Percentiles rank a stretch among this genome's conserved stretches.
Evolutionary conservation across 1,140 invertebrate genomes (phyloP).

Genomic region (Cherax destructor): DNA sequence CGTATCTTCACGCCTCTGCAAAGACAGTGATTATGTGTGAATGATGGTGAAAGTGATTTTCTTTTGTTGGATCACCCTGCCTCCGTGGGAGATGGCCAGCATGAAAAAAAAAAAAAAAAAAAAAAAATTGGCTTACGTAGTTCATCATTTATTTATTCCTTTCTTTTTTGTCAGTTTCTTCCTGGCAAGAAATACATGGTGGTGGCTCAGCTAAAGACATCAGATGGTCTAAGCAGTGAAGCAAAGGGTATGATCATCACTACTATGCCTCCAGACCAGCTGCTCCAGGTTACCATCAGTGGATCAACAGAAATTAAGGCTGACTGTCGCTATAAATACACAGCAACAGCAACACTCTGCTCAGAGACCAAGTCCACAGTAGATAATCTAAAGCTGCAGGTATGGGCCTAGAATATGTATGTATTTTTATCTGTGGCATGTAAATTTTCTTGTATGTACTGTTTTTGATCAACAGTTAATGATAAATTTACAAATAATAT

Average conservation of each 20-base stretch:
- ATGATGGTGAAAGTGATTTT: no score
- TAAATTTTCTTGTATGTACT: no score
- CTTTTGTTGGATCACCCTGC: no score
- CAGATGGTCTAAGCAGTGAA: background rate
- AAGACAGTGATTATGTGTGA: no score
- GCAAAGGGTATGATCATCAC: conserved; percentile 7
- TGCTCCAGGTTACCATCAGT: conserved; percentile 14
- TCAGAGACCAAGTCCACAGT: background rate
- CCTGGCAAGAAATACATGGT: conserved; percentile 37
- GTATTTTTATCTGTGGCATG: no score
- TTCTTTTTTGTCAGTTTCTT: background rate
- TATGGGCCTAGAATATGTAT: background rate
- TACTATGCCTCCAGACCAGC: conserved; percentile 26
- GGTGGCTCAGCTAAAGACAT: conserved; percentile 4
- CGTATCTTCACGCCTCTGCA: no score
- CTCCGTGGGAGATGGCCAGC: no score
- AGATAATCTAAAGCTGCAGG: conserved; percentile 25
- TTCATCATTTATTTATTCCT: no score
- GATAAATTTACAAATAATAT: no score
- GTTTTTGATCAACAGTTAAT: no score
- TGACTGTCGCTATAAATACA: conserved; percentile 8
- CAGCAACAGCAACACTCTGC: conserved; percentile 1
- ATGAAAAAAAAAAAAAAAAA: no score
- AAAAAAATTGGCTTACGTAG: no score
- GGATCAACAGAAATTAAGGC: conserved; percentile 5